Percentiles rank a stretch among this genome's conserved stretches.
Conservation (phyloP, 2,888 invertebrate species). For the Acrobasis consociella region DNA sequence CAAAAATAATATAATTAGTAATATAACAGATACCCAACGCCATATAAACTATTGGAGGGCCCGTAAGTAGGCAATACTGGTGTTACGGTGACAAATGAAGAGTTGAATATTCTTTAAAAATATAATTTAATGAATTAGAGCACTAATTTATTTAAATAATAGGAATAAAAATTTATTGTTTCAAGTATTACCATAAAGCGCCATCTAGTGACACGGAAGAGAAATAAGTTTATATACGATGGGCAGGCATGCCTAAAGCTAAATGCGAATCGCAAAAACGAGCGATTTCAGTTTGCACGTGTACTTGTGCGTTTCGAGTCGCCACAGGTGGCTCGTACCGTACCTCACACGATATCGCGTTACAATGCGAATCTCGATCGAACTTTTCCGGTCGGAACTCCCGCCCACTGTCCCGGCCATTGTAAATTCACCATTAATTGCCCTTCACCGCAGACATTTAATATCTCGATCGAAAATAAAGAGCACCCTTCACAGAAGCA, state of each 20-base stretch:
- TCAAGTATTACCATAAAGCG: no score
- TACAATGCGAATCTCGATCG: conserved; percentile 64
- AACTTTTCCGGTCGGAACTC: conserved; percentile 81
- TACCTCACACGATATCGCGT: conserved; percentile 59
- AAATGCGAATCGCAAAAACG: conserved; percentile 37
- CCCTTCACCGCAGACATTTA: conserved; percentile 74
- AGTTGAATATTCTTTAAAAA: no score
- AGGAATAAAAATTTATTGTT: no score
- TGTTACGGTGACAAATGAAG: no score
- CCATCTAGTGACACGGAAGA: no score
- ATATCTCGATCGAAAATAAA: conserved; percentile 70
- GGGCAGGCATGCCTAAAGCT: not conserved
- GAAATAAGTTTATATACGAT: no score
- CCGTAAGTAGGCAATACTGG: no score
- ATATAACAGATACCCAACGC: no score
- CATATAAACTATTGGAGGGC: no score
- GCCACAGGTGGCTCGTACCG: conserved; percentile 64
- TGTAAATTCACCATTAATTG: conserved; percentile 74
- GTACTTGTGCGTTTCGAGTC: conserved; percentile 26
- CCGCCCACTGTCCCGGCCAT: conserved; percentile 64
- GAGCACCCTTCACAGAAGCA: conserved; percentile 61
- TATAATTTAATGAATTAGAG: no score
- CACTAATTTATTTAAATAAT: no score
- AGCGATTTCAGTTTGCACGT: conserved; percentile 37
- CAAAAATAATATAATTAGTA: no score